phyloP scores from a whole-genome alignment of 1,140 invertebrate species.

The Daktulosphaira vitifoliae region DNA sequence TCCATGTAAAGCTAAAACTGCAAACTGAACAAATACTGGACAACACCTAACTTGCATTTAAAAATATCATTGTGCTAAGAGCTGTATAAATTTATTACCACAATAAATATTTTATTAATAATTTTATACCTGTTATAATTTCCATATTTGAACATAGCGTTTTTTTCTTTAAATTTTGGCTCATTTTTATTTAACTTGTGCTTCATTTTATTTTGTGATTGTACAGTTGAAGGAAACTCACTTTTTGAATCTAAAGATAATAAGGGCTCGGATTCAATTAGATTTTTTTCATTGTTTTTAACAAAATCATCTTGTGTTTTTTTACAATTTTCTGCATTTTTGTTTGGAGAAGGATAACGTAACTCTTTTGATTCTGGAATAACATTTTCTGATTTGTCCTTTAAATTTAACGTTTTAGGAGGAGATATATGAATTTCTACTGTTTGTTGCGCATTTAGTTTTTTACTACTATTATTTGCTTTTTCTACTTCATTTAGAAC shows the following conservation, averaged over 20 bases:
- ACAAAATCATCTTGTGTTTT: not conserved
- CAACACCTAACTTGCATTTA: no score
- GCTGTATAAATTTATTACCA: no score
- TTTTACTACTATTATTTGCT: not conserved
- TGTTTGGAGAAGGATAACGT: not conserved
- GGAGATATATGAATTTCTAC: not conserved
- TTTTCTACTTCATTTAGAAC: not conserved
- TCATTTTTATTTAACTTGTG: conserved; percentile 41
- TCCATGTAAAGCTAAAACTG: no score
- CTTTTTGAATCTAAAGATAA: conserved; percentile 54
- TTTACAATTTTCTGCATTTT: not conserved
- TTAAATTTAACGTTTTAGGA: not conserved
- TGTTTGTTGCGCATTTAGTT: not conserved
- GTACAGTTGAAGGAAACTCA: no score
- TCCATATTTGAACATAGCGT: conserved; percentile 78
- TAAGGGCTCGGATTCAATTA: conserved; percentile 79
- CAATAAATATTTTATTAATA: no score
- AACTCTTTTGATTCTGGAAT: not conserved
- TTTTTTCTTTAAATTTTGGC: conserved; percentile 64
- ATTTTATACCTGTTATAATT: conserved; percentile 80
- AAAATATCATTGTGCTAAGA: no score
- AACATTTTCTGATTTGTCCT: not conserved
- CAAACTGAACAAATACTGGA: no score
- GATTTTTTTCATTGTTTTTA: conserved; percentile 80
- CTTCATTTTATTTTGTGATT: conserved; percentile 38